Conservation (phyloP, 2,797 vertebrate species). For the Podarcis siculus region DNA sequence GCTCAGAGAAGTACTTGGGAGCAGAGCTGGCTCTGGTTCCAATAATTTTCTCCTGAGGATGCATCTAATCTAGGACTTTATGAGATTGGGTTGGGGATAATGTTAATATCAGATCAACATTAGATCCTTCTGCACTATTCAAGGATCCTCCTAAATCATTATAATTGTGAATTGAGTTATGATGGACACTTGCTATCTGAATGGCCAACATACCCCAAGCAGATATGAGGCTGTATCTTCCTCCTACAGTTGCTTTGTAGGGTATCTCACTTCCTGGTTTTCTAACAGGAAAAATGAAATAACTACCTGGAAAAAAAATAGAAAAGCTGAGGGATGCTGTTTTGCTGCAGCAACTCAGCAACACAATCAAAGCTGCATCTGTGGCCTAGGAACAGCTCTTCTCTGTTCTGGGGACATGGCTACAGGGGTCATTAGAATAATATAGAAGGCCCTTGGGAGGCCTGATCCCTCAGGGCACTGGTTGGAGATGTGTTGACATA, state of each 20-base stretch:
- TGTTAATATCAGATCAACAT: background rate
- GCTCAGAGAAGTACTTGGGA: background rate
- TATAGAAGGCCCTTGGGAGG: conserved; percentile 30
- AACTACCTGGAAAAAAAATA: background rate
- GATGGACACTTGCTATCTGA: background rate
- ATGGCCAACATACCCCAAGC: background rate
- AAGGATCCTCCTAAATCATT: background rate
- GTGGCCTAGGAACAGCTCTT: background rate
- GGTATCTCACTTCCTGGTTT: background rate
- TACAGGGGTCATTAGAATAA: conserved; percentile 33
- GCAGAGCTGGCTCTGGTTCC: background rate
- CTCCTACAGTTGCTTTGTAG: background rate
- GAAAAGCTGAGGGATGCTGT: background rate
- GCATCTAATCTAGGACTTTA: background rate
- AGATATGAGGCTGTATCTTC: background rate
- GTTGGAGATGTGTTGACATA: conserved; percentile 43
- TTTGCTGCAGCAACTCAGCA: conserved; percentile 6
- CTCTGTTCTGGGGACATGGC: conserved; percentile 18
- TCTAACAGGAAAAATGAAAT: background rate
- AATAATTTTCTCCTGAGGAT: background rate
- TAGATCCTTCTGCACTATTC: background rate
- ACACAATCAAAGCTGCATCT: background rate
- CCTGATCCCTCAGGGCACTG: conserved; percentile 35
- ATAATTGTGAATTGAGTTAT: background rate
- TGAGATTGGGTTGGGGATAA: background rate